These are phyloP conservation scores for Dynastes tityus DNA, from an alignment of 2,888 invertebrate genomes.

Conservation along the genomic window DNA sequence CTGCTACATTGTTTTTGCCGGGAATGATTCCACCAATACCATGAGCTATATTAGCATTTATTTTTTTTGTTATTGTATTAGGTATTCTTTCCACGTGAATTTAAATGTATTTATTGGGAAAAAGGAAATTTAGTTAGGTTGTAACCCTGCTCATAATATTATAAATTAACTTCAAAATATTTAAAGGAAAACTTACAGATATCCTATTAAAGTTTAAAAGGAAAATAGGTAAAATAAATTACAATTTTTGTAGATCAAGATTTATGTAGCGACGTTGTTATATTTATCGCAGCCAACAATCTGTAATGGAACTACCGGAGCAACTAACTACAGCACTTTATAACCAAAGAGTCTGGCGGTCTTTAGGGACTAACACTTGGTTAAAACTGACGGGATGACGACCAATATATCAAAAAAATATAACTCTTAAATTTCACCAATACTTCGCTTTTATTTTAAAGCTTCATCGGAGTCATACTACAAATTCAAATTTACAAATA, in stretches of 20 bases:
- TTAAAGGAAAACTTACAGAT: neutral
- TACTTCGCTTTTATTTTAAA: no score
- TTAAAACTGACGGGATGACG: no score
- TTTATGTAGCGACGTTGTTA: slow-evolving; percentile 14
- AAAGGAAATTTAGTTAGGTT: neutral
- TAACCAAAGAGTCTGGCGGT: neutral
- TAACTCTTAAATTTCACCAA: no score
- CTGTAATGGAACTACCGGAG: neutral
- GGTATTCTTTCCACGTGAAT: no score
- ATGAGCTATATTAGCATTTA: no score
- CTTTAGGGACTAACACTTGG: no score
- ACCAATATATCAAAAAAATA: no score
- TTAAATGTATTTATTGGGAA: neutral
- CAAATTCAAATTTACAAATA: no score
- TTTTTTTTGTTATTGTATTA: no score
- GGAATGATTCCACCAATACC: no score
- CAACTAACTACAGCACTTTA: neutral
- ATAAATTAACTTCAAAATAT: neutral
- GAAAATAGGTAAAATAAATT: slow-evolving; percentile 21
- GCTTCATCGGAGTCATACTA: no score
- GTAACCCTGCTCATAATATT: neutral
- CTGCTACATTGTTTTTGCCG: no score
- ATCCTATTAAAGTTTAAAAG: neutral
- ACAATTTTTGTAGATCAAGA: slow-evolving; percentile 8
- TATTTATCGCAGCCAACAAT: neutral